Conservation (phyloP, 2,797 vertebrate species). For the Nannoperca obscura region DNA sequence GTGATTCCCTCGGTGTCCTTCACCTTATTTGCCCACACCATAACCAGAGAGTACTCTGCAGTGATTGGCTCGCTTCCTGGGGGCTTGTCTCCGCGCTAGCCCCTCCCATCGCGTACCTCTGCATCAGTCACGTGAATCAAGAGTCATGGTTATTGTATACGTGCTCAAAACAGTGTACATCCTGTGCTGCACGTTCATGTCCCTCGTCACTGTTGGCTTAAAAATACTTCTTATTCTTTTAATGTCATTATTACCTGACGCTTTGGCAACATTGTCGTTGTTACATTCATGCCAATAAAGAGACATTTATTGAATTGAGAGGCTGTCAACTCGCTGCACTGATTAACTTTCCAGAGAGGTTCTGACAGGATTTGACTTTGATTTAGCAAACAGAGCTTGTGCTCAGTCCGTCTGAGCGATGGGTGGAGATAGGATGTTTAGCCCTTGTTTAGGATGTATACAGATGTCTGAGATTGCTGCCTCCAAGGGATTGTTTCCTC, state of each 20-base stretch:
- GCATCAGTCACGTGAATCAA: constrained; percentile 77
- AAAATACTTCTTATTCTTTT: too few relatives aligned
- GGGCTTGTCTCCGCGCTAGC: constrained; percentile 58
- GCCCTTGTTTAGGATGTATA: constrained; percentile 67
- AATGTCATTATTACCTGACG: too few relatives aligned
- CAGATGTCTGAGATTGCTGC: constrained; percentile 67
- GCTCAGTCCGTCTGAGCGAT: constrained; percentile 42
- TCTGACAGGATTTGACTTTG: constrained; percentile 37
- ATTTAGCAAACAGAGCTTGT: constrained; percentile 26
- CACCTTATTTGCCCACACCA: constrained; percentile 50
- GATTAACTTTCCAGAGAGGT: constrained; percentile 38
- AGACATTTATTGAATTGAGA: too few relatives aligned
- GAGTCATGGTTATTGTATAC: constrained; percentile 21
- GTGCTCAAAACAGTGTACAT: neutral
- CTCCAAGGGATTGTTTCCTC: constrained; percentile 21
- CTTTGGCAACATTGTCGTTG: too few relatives aligned
- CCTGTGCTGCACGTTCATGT: neutral
- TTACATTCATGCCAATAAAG: too few relatives aligned
- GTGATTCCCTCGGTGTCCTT: constrained; percentile 63
- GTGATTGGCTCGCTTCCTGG: constrained; percentile 72
- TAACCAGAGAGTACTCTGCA: constrained; percentile 38
- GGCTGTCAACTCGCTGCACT: constrained; percentile 13
- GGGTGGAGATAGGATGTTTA: constrained; percentile 55
- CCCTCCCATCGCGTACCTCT: constrained; percentile 66
- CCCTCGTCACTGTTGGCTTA: neutral